A percentile compares a stretch with the other conserved stretches of the same genome.
Conservation (phyloP, 2,797 vertebrate species). For the Mionectes olivaceus region DNA sequence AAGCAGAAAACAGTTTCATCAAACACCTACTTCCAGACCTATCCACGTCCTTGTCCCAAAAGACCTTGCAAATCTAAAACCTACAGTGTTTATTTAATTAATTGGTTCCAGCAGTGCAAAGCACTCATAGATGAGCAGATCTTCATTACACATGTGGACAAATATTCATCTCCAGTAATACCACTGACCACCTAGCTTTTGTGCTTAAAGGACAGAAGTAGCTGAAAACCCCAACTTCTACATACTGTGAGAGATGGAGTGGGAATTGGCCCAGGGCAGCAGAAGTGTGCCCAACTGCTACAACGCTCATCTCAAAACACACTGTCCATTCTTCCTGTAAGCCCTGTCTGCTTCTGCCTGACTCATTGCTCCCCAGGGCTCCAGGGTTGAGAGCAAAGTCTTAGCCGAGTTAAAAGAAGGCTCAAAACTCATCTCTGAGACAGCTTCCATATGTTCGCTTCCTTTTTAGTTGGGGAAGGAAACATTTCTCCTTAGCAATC, state of each 20-base stretch:
- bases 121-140: not conserved
- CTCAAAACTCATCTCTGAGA: not conserved
- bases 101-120: not conserved
- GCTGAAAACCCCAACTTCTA: not conserved
- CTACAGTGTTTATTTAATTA: not conserved
- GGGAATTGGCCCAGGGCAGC: not conserved
- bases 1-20: not conserved
- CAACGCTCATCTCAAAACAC: not conserved
- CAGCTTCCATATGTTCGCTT: not conserved
- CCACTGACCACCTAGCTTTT: not conserved
- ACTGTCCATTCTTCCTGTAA: rapidly evolving
- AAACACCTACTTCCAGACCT: not conserved
- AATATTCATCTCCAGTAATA: not conserved
- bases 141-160: not conserved
- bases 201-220: not conserved
- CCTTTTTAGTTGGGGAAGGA: not conserved
- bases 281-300: not conserved
- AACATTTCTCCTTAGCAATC: not conserved
- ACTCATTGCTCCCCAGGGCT: not conserved
- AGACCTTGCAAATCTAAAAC: not conserved
- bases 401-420: not conserved
- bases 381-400: not conserved
- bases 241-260: not conserved
- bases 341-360: not conserved
- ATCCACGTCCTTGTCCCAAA: not conserved